Evolutionary conservation across 1,140 invertebrate genomes (phyloP).

Genomic region (Propsilocerus akamusi): DNA sequence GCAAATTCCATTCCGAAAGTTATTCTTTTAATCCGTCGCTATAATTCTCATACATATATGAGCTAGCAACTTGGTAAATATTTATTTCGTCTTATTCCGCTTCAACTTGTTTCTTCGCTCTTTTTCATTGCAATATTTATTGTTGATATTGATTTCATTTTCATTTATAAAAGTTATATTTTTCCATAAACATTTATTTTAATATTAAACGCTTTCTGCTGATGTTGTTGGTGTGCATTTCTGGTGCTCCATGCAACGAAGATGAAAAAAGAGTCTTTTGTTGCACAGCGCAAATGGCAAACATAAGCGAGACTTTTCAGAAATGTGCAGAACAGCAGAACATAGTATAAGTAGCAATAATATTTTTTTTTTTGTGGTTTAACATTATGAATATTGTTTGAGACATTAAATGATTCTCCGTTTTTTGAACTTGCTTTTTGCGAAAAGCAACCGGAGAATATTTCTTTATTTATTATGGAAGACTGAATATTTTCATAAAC

Average conservation of each 20-base stretch:
- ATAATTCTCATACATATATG: too few relatives aligned
- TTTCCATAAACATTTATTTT: conserved; percentile 2
- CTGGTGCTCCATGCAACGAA: too few relatives aligned
- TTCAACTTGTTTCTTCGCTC: too few relatives aligned
- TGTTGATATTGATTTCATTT: conserved; percentile 2
- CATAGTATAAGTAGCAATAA: conserved; percentile 3
- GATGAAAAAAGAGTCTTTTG: too few relatives aligned
- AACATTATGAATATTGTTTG: conserved; percentile 4
- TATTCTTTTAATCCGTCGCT: too few relatives aligned
- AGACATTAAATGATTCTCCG: conserved; percentile 1
- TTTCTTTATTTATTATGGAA: too few relatives aligned
- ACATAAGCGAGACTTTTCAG: not conserved
- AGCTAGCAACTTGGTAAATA: too few relatives aligned
- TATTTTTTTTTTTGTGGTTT: conserved; percentile 1
- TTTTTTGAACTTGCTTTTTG: too few relatives aligned
- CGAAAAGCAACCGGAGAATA: too few relatives aligned
- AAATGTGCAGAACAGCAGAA: not conserved
- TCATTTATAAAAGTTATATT: not conserved
- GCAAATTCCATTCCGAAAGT: too few relatives aligned
- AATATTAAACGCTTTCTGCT: not conserved
- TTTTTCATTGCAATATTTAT: conserved; percentile 2
- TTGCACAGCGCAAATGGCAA: not conserved
- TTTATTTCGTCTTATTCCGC: too few relatives aligned
- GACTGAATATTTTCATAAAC: too few relatives aligned
- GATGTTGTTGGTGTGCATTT: not conserved